Evolutionary conservation across 2,797 vertebrate genomes (phyloP).

Genomic region (Spondyliosoma cantharus): DNA sequence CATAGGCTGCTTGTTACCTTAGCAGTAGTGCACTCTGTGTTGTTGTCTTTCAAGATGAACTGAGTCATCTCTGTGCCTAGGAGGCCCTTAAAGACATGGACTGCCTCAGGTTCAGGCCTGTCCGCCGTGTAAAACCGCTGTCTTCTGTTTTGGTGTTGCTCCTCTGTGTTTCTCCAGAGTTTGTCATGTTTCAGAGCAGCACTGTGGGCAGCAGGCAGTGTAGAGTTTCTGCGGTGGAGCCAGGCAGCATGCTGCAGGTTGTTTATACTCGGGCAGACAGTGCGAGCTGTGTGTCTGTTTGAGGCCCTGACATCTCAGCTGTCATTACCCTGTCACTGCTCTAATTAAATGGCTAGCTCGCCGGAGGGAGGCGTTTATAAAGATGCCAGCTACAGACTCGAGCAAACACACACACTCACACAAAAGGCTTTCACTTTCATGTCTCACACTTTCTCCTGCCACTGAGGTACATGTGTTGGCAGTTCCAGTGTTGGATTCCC

Average conservation of each 20-base stretch:
- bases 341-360: conserved; percentile 81
- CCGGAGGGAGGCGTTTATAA: conserved; percentile 72
- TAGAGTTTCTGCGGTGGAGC: conserved; percentile 73
- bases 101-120: conserved; percentile 60
- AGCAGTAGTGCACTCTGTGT: conserved; percentile 2
- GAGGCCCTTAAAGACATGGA: conserved; percentile 16
- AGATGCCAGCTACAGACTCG: conserved; percentile 72
- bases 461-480: conserved; percentile 74
- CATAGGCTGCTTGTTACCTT: not conserved
- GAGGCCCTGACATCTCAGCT: conserved; percentile 75
- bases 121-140: conserved; percentile 54
- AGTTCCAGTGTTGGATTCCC: conserved; percentile 70
- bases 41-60: conserved; percentile 50
- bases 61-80: conserved; percentile 27
- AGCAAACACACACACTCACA: conserved; percentile 43
- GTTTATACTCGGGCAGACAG: conserved; percentile 75
- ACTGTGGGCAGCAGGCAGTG: conserved; percentile 55
- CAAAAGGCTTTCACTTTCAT: conserved; percentile 72
- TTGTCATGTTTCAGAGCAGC: conserved; percentile 61
- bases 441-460: conserved; percentile 72
- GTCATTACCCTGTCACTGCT: conserved; percentile 82
- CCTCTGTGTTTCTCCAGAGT: conserved; percentile 59
- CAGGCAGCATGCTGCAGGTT: conserved; percentile 68
- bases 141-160: conserved; percentile 52
- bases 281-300: conserved; percentile 74